These are phyloP conservation scores for Drosophila orosa DNA, from an alignment of 1,140 invertebrate species.

Conservation along the genomic window DNA sequence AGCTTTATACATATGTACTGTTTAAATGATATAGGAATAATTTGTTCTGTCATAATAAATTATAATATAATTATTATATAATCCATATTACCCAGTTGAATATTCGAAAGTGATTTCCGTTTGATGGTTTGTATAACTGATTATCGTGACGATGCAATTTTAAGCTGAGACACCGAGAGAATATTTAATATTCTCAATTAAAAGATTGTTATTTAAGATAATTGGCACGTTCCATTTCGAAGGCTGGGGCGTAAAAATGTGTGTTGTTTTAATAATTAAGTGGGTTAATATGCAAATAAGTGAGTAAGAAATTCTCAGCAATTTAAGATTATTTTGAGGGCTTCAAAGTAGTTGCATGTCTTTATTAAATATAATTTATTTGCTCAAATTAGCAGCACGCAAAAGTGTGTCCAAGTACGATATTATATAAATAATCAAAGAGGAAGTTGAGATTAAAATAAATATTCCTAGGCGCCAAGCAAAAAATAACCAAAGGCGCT, in stretches of 20 bases:
- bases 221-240: not conserved
- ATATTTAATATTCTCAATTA: slow-evolving; percentile 1
- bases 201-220: slow-evolving; percentile 2
- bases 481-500: too few relatives aligned
- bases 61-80: not conserved
- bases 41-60: too few relatives aligned
- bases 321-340: not conserved
- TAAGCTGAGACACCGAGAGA: not conserved
- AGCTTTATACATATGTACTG: not conserved
- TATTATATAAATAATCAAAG: not conserved
- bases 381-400: not conserved
- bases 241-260: not conserved
- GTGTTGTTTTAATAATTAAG: slow-evolving; percentile 2
- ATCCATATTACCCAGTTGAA: not conserved
- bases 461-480: not conserved
- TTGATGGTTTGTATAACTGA: not conserved
- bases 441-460: not conserved
- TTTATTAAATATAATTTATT: slow-evolving; percentile 9
- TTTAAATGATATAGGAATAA: not conserved
- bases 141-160: not conserved
- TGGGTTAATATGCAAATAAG: slow-evolving; percentile 12
- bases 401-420: not conserved
- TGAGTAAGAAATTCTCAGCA: slow-evolving; percentile 8
- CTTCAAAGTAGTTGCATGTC: not conserved
- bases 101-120: not conserved